Evolutionary conservation across 2,888 invertebrate genomes (phyloP).

Genomic region (Druceiella hillmani): DNA sequence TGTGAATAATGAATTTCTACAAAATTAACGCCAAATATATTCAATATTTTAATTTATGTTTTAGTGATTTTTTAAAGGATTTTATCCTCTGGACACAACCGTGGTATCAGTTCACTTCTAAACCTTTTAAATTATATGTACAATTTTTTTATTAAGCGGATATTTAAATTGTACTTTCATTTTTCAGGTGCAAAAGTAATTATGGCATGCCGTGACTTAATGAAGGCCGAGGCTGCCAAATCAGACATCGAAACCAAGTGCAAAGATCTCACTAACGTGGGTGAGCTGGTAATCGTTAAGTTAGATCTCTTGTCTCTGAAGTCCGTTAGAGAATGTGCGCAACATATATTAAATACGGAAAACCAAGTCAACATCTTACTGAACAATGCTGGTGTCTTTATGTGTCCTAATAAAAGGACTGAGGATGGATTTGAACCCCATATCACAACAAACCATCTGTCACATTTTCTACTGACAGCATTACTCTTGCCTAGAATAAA

Average conservation of each 20-base stretch:
- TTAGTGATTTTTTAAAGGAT: too few relatives aligned
- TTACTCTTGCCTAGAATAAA: slow-evolving; percentile 55
- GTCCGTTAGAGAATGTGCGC: slow-evolving; percentile 57
- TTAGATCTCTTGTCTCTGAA: slow-evolving; percentile 56
- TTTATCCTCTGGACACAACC: too few relatives aligned
- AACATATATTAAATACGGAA: slow-evolving; percentile 50
- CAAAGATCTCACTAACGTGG: slow-evolving; percentile 28
- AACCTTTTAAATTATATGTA: too few relatives aligned
- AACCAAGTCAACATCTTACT: slow-evolving; percentile 50
- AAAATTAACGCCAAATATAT: too few relatives aligned
- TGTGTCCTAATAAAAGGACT: slow-evolving; percentile 54
- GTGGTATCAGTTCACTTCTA: too few relatives aligned
- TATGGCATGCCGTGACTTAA: slow-evolving; percentile 50
- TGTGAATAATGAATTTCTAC: too few relatives aligned
- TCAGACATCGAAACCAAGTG: slow-evolving; percentile 46
- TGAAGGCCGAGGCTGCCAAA: slow-evolving; percentile 53
- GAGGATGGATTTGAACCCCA: slow-evolving; percentile 64
- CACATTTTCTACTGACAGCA: slow-evolving; percentile 57
- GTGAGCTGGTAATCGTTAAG: slow-evolving; percentile 44
- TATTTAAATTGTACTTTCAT: too few relatives aligned
- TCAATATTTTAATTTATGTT: too few relatives aligned
- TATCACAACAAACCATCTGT: slow-evolving; percentile 62
- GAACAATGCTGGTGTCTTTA: slow-evolving; percentile 66
- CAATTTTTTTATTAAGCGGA: too few relatives aligned
- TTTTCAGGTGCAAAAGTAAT: slow-evolving; percentile 50